phyloP scores from a whole-genome alignment of 2,888 invertebrate species.

The Colostygia pectinataria region DNA sequence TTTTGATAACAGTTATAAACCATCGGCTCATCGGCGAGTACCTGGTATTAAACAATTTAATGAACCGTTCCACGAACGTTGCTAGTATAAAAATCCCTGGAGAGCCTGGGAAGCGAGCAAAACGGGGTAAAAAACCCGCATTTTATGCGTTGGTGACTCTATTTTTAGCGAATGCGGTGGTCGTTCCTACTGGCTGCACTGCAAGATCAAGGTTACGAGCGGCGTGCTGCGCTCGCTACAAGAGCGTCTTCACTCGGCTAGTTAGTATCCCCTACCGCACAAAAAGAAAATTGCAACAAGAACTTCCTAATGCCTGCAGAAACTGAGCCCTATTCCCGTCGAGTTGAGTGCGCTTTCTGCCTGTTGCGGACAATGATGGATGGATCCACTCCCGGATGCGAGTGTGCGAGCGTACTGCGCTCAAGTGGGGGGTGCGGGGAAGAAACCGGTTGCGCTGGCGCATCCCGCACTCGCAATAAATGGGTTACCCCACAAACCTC shows the following conservation, averaged over 20 bases:
- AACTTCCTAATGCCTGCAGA: slow-evolving; percentile 26
- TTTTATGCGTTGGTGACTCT: slow-evolving; percentile 68
- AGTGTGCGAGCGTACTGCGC: slow-evolving; percentile 49
- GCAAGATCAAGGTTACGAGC: slow-evolving; percentile 77
- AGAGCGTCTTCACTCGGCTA: slow-evolving; percentile 64
- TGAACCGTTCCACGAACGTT: slow-evolving; percentile 52
- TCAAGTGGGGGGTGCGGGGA: slow-evolving; percentile 40
- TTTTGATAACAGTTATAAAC: slow-evolving; percentile 48
- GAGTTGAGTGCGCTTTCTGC: slow-evolving; percentile 37
- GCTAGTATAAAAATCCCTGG: slow-evolving; percentile 57
- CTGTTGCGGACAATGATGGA: slow-evolving; percentile 34
- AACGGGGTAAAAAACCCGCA: slow-evolving; percentile 66
- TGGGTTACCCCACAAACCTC: slow-evolving; percentile 82
- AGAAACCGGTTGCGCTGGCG: slow-evolving; percentile 63
- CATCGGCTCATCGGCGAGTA: slow-evolving; percentile 34
- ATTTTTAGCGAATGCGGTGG: slow-evolving; percentile 72
- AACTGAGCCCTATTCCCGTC: slow-evolving; percentile 43
- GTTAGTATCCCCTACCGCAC: slow-evolving; percentile 47
- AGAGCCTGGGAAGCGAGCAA: slow-evolving; percentile 68
- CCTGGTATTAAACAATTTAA: slow-evolving; percentile 63
- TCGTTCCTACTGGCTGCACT: slow-evolving; percentile 74
- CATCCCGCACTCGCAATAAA: slow-evolving; percentile 66
- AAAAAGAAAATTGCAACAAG: slow-evolving; percentile 45
- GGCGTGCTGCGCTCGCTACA: slow-evolving; percentile 49
- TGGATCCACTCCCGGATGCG: slow-evolving; percentile 67